Base-by-base conservation (phyloP, 2,888 invertebrate species). In the Trichopria drosophilae region DNA sequence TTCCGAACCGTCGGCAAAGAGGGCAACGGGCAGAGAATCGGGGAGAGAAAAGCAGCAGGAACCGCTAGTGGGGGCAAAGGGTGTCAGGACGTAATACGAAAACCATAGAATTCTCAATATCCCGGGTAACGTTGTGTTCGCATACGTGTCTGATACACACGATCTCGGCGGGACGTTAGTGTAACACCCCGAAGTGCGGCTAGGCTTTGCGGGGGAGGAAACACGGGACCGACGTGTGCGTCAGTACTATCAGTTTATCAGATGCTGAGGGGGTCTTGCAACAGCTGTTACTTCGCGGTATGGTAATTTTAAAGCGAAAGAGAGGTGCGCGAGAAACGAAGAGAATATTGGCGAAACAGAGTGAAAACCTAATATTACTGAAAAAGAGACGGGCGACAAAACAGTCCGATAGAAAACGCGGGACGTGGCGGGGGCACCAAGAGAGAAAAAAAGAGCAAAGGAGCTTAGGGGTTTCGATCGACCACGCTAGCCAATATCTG, bases 181-280 rank as follows among this genome's bases (percentile, higher is more conserved):
- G n/a, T n/a, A n/a, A n/a, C n/a, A n/a, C n/a, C n/a, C n/a, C n/a
- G n/a, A n/a, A n/a, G n/a, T n/a, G n/a, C n/a, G n/a, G n/a, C n/a
- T 51, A 51, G 51, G 53, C 58, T 55, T 63, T 49, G 24, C 28
- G 15, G 24, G 3, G 12, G 19, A 19, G 20, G 22, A 26, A 18
- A 19, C 40, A 28, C 13, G 10, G 12, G 6, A n/a, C 35, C 16
- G 9, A 15, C 19, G 19, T 34, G 61, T 64, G 67, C 64, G 68
- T 69, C 62, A 55, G 65, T 66, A 60, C 68, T 73, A 70, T 73
- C 73, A 69, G 73, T 69, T 74, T 73, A 74, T 73, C 73, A 68
- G 68, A 66, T 65, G 60, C 63, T 56, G 61, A 43, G 56, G 49
- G 57, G 58, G 62, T 51, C 49, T 37, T 19, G 62, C 58, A 65